Percentiles rank a stretch among this genome's conserved stretches.
Evolutionary conservation across 2,888 invertebrate genomes (phyloP).

Genomic region (Pyrocoelia pectoralis): DNA sequence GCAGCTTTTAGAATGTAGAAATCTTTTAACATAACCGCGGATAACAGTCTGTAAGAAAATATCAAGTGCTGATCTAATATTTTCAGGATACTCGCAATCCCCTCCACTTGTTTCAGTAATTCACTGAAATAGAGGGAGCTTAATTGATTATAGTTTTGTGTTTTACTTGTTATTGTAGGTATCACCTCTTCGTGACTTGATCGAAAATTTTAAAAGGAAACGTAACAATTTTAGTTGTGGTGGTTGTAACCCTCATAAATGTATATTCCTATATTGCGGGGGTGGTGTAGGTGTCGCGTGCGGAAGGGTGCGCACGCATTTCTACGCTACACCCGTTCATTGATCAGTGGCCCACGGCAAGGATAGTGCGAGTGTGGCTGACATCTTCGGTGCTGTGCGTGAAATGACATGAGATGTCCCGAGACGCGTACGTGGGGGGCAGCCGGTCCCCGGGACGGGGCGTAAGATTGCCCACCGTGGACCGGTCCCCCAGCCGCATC

Average conservation of each 20-base stretch:
- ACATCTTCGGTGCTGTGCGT: conserved; percentile 42
- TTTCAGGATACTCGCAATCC: neutral
- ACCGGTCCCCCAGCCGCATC: conserved; percentile 83
- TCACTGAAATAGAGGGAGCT: neutral
- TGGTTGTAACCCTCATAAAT: conserved; percentile 17
- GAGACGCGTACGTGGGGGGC: conserved; percentile 70
- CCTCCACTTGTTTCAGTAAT: conserved; percentile 9
- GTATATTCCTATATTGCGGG: conserved; percentile 33
- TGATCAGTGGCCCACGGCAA: conserved; percentile 55
- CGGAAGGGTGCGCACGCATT: conserved; percentile 53
- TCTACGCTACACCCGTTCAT: conserved; percentile 61
- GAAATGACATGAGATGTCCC: conserved; percentile 65
- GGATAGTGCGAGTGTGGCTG: conserved; percentile 49
- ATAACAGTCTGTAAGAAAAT: neutral
- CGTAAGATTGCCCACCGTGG: conserved; percentile 85
- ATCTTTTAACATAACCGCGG: neutral
- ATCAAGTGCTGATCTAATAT: neutral
- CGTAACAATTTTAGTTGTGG: neutral
- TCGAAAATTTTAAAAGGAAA: neutral
- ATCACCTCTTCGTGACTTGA: neutral
- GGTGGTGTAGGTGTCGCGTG: conserved; percentile 50
- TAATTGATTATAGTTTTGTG: neutral
- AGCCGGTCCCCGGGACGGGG: conserved; percentile 70
- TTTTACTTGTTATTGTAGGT: neutral
- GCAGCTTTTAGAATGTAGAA: neutral